Conservation (phyloP, 2,888 invertebrate species). For the Meteorus colon region DNA sequence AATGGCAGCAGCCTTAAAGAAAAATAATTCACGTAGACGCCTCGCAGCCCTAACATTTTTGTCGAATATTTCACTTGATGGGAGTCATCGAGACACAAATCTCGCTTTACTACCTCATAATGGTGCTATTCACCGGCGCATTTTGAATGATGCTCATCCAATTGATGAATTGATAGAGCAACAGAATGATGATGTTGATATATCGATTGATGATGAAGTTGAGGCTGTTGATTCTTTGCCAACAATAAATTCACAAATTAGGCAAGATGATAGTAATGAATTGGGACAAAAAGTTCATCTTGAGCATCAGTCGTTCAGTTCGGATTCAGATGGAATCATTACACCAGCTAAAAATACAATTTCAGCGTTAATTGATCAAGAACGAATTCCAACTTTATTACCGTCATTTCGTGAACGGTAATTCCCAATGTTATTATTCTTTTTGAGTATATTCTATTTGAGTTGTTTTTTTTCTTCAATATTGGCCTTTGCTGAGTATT, state of each 20-base stretch:
- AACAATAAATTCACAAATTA: conserved; percentile 47
- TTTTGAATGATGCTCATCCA: conserved; percentile 57
- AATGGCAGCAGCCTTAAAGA: conserved; percentile 77
- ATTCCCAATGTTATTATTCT: conserved; percentile 35
- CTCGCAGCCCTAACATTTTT: conserved; percentile 95
- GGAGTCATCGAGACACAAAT: conserved; percentile 85
- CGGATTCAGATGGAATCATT: conserved; percentile 83
- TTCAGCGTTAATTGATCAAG: conserved; percentile 66
- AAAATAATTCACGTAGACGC: conserved; percentile 85
- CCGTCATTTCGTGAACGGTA: conserved; percentile 69
- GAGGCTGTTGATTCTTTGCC: conserved; percentile 66
- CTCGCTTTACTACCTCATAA: conserved; percentile 74
- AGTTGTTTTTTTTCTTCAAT: not conserved
- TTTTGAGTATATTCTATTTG: not conserved
- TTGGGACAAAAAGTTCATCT: conserved; percentile 46
- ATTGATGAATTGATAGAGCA: conserved; percentile 49
- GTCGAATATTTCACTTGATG: conserved; percentile 95
- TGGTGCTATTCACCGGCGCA: conserved; percentile 63
- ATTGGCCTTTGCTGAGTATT: not conserved
- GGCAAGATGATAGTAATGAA: conserved; percentile 52
- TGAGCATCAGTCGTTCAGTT: conserved; percentile 79
- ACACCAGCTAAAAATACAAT: conserved; percentile 78
- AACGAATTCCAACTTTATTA: conserved; percentile 60
- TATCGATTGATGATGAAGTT: conserved; percentile 58
- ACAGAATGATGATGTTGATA: conserved; percentile 55